Conservation (phyloP, 2,888 invertebrate genomes). For the Nebria brevicollis region DNA sequence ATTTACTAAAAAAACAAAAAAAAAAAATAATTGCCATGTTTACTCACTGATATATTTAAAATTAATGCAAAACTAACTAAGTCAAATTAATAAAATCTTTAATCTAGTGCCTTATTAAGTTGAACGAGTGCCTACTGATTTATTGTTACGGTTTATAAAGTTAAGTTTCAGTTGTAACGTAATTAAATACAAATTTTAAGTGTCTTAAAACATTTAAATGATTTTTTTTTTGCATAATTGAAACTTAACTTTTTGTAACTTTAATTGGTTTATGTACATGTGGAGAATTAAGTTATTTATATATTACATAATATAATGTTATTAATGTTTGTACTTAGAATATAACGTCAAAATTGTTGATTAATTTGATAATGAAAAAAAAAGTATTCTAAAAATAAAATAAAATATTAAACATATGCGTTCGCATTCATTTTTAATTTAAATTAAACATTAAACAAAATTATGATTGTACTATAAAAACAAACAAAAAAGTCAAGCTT, state of each 20-base stretch:
- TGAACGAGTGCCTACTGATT: constrained; percentile 6
- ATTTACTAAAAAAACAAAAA: not conserved
- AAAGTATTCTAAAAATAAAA: constrained; percentile 20
- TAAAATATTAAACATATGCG: constrained; percentile 7
- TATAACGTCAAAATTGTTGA: constrained; percentile 34
- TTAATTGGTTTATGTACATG: constrained; percentile 25
- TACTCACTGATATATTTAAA: constrained; percentile 3
- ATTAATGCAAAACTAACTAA: constrained; percentile 24
- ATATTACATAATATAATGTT: constrained; percentile 39
- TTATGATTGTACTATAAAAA: too few species aligned
- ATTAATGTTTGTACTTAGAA: constrained; percentile 44
- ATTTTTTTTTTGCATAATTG: not conserved
- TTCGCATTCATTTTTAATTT: not conserved
- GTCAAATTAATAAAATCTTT: not conserved
- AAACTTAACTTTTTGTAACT: constrained; percentile 7
- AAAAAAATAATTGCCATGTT: constrained; percentile 19
- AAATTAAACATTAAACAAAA: too few species aligned
- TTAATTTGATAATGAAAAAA: constrained; percentile 35
- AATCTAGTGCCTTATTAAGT: constrained; percentile 30
- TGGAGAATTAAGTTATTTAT: constrained; percentile 42
- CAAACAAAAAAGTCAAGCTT: too few species aligned
- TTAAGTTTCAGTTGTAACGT: not conserved
- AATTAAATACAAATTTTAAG: too few species aligned
- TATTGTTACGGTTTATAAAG: not conserved
- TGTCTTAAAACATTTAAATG: not conserved